Evolutionary conservation across 2,113 vertebrate genomes (phyloP), one percentile per base, ranked within the genome.

Genomic region (Cathartes aura): DNA sequence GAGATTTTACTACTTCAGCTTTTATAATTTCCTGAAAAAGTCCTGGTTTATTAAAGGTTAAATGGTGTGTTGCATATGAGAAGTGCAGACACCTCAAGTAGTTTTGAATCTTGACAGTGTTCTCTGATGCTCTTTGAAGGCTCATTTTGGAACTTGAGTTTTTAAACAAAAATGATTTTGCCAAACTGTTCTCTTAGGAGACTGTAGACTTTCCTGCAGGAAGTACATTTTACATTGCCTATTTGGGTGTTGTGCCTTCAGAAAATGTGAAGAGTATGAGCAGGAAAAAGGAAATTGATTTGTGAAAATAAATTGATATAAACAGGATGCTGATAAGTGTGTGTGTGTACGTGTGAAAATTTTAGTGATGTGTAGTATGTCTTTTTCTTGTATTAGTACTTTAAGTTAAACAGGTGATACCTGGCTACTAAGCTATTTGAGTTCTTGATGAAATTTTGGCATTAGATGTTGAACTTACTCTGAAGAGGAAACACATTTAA

Each of bases 221-320:
- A 94, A 93, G 66, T 76, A 91, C 26, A 19, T 97, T 96, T 94
- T 83, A 74, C 82, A 47, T 90, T 90, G 81, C 93, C 90, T 96
- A 29, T 71, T 72, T 91, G 81, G 56, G 82, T 96, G 91, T 89
- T 82, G 88, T 96, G 96, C 93, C 94, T 97, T 97, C 92, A 88
- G 95, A 87, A 93, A 90, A 94, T 50, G 83, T 89, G 87, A 96
- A 89, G 76, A 90, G 43, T 96, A 70, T 75, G 72, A 92, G 38
- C 71, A 81, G 66, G 87, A 73, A 76, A 88, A 96, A 78, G 45
- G 82, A 80, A 81, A 88, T 15, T 58, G 64, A 72, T 84, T 72
- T 91, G 80, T 88, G 89, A 94, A 95, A 96, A 95, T 86, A 75
- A 94, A 87, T 66, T 53, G 71, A 64, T 95, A 89, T 71, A 67